Evolutionary conservation across 2,888 invertebrate species (phyloP).

Genomic region (Netelia fuscicornis): DNA sequence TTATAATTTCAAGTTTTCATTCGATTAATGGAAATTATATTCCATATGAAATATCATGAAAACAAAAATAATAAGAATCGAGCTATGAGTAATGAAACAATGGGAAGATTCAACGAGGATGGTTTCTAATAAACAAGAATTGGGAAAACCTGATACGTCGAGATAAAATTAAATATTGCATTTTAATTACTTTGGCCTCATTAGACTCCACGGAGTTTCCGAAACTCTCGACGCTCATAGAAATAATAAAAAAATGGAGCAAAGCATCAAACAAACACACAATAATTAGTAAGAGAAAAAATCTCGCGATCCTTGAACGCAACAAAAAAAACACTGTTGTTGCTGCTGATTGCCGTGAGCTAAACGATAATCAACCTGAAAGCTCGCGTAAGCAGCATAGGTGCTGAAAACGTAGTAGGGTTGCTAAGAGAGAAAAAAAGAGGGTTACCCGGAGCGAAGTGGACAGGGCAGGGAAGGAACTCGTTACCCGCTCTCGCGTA

Average conservation of each 20-base stretch:
- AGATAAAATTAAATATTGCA: too few species aligned
- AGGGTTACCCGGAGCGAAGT: conserved; percentile 3
- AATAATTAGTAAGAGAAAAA: background rate
- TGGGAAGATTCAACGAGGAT: too few species aligned
- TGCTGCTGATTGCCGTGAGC: conserved; percentile 33
- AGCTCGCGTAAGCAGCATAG: conserved; percentile 42
- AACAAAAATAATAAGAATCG: too few species aligned
- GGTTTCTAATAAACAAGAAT: too few species aligned
- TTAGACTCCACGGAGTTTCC: background rate
- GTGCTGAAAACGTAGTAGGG: conserved; percentile 18
- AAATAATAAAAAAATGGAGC: background rate
- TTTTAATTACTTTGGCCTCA: background rate
- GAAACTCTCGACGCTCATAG: background rate
- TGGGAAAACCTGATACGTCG: too few species aligned
- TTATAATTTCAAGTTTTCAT: too few species aligned
- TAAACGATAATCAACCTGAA: conserved; percentile 35
- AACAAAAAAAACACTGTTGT: background rate
- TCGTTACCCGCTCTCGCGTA: conserved; percentile 48
- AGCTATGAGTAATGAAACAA: too few species aligned
- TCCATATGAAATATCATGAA: too few species aligned
- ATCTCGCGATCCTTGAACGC: too few species aligned
- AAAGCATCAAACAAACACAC: background rate
- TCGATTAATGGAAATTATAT: too few species aligned
- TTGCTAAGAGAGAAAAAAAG: background rate
- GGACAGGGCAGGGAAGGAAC: conserved; percentile 18